Base-by-base conservation (phyloP, 2,113 vertebrate genomes). In the Sula dactylatra region DNA sequence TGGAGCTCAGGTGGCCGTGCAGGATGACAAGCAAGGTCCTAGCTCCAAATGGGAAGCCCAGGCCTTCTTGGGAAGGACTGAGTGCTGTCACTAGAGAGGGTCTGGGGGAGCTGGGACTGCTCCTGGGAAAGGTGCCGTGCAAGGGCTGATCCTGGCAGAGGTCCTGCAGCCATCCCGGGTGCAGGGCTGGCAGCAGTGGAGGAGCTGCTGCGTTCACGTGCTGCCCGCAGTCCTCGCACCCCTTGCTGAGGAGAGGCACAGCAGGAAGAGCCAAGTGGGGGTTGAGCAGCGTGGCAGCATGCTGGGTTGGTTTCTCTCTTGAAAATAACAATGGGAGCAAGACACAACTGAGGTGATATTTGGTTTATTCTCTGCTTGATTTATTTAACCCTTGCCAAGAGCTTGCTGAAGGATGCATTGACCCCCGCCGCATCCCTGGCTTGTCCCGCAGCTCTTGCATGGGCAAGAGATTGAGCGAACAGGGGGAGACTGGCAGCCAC, bases 231-330 rank as follows among this genome's bases (percentile, higher is more conserved):
- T n/a, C 38, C 44, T 59, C 4, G 2, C 16, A 26, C 6, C 42
- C 45, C 40, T 52, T 3, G 1, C 40, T 61, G 36, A 47, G n/a
- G 25, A 80, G 45, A 32, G 22, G 54, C 22, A 10, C 59, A 0
- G 1, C 34, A 36, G 45, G 65, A 54, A 32, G 21, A 25, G 18
- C 13, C 1, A 0, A 16, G 47, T 0, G 17, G 56, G 49, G 34
- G 31, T 11, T 1, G 3, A 76, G 52, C 4, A 5, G 8, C 22
- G 52, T 18, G 22, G 29, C 58, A 93, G 34, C 40, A 61, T 3
- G 0, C 2, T 2, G 36, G n/a, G n/a, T 13, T n/a, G 11, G 44
- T 22, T 85, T 67, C 24, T 49, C 22, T 47, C 54, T 62, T 73
- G 61, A n/a, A 83, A 91, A 50, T 8, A 62, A 81, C 74, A 66